Base-by-base conservation (phyloP, 2,797 vertebrate genomes). In the Nothura maculosa region DNA sequence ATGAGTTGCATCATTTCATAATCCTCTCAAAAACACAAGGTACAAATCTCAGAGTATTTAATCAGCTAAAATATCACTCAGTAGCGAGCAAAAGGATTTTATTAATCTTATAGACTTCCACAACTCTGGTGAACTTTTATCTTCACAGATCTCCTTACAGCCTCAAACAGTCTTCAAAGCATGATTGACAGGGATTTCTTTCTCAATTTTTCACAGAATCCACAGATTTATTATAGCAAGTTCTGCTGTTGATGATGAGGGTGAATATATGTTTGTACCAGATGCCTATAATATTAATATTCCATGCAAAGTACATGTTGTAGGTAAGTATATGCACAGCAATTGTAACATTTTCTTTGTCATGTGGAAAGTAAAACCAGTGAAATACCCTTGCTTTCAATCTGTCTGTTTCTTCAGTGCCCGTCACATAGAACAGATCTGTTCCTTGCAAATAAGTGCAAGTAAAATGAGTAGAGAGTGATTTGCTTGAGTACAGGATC, bases 191-290 rank as follows among this genome's bases (percentile, higher is more conserved):
- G 4, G 4, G 3, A 28, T 63, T 60, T 83, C 2, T 60, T 64
- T 89, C 90, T 86, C 12, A 50, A 22, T 11, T 94, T 68, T 89
- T 80, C 25, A 64, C 95, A 99, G 99, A 97, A 97, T 98, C 94
- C 99, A 99, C 96, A 98, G 98, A 85, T 97, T 99, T 95, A 98
- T 99, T 87, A 98, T 99, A 93, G 97, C 95, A 34, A 96, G 95
- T 22, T 81, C 98, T 92, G 97, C 98, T 50, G 97, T 98, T 87
- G 99, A 99, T 25, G 99, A 99, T 92, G 98, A 99, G 75, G 99
- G 99, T 63, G 99, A 99, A 87, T 99, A 99, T 90, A 99, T 98
- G 57, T 99, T 99, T 96, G 97, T 99, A 81, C 99, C 99, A 24
- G 99, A 99, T 83, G 98, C 98, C 43, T 99, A 99, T 93, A 97